These are phyloP conservation scores for Drosophila pullipes DNA, from an alignment of 2,888 invertebrate species.

Conservation along the genomic window DNA sequence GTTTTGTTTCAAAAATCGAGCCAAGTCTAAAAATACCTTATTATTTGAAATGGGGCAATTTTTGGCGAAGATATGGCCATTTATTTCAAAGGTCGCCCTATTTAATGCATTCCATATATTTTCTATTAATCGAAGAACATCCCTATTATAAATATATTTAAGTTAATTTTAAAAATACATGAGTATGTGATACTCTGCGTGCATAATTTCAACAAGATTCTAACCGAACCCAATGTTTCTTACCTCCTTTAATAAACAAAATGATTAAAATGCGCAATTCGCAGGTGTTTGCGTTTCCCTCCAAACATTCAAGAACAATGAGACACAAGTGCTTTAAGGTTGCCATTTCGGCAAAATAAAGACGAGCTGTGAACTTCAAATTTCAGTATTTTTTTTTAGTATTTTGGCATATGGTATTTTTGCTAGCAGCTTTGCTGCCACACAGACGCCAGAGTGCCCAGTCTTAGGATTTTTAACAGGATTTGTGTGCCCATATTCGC, in stretches of 20 bases:
- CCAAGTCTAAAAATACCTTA: no score
- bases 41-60: no score
- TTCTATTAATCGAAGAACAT: no score
- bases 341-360: conserved; percentile 31
- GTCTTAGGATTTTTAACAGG: conserved; percentile 40
- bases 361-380: not conserved
- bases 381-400: conserved; percentile 39
- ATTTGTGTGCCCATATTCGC: conserved; percentile 50
- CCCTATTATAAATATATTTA: not conserved
- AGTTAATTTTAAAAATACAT: not conserved
- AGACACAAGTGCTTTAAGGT: not conserved
- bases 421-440: conserved; percentile 6
- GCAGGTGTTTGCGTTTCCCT: not conserved
- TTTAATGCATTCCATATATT: no score
- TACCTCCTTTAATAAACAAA: not conserved
- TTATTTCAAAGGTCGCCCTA: no score
- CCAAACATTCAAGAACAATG: conserved; percentile 7
- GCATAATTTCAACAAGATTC: not conserved
- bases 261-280: not conserved
- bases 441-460: conserved; percentile 34
- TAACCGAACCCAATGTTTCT: not conserved
- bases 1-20: no score
- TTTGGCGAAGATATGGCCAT: no score
- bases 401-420: conserved; percentile 25
- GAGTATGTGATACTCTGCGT: not conserved